Evolutionary conservation across 2,113 vertebrate genomes (phyloP).

Genomic region (Poeciliopsis occidentalis): DNA sequence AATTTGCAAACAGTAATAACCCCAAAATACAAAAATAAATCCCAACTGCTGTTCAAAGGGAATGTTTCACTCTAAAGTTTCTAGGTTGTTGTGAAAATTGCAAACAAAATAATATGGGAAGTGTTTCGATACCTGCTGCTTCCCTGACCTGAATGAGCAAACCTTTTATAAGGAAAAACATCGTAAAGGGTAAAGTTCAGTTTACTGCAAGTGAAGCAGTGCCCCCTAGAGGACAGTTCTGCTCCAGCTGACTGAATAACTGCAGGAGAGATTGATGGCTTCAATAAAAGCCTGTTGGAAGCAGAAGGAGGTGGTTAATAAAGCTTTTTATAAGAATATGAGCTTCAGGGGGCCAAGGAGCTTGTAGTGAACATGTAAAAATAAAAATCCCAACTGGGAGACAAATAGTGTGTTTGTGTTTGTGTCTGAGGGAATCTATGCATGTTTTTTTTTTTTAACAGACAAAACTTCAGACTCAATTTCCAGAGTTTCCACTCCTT

Average conservation of each 20-base stretch:
- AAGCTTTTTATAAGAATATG: conserved; percentile 56
- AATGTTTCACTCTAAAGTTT: too few relatives aligned
- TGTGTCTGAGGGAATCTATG: background rate
- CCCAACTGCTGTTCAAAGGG: too few relatives aligned
- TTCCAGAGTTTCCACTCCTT: background rate
- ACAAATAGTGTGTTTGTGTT: background rate
- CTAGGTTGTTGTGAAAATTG: background rate
- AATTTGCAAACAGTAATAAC: too few relatives aligned
- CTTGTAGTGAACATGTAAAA: conserved; percentile 28
- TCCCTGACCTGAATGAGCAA: background rate
- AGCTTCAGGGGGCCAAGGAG: conserved; percentile 24
- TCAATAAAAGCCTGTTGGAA: conserved; percentile 70
- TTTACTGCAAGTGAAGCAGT: conserved; percentile 50
- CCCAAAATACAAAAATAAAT: too few relatives aligned
- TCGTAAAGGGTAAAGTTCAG: background rate
- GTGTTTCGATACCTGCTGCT: background rate
- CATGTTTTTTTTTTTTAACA: background rate
- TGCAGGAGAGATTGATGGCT: conserved; percentile 62
- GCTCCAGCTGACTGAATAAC: conserved; percentile 20
- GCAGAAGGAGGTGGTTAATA: conserved; percentile 58
- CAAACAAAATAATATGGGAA: background rate
- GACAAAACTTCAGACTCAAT: background rate
- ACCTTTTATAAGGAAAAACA: conserved; percentile 1
- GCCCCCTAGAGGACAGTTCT: conserved; percentile 70
- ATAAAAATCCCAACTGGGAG: conserved; percentile 23